phyloP scores from a whole-genome alignment of 2,888 invertebrate species.

The Amblyteles armatorius region DNA sequence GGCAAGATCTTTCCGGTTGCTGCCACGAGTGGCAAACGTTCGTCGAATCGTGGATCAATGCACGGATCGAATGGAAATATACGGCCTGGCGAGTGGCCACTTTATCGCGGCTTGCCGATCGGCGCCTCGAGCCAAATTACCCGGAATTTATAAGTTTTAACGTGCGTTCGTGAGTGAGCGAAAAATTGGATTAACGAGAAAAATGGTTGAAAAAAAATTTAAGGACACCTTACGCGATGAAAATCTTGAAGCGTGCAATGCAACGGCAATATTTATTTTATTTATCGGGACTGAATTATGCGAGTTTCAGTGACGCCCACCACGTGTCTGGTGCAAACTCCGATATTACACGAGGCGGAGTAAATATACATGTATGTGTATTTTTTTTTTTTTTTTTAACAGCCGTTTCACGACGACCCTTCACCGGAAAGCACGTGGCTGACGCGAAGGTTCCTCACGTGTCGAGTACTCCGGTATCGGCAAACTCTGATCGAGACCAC shows the following conservation, averaged over 20 bases:
- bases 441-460: slow-evolving; percentile 51
- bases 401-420: slow-evolving; percentile 39
- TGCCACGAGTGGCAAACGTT: slow-evolving; percentile 52
- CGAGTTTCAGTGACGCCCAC: slow-evolving; percentile 38
- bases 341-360: slow-evolving; percentile 10
- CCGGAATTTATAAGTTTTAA: slow-evolving; percentile 51
- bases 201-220: slow-evolving; percentile 25
- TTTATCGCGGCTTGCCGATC: slow-evolving; percentile 59
- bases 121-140: slow-evolving; percentile 47
- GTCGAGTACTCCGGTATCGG: slow-evolving; percentile 30
- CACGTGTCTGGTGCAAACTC: background rate
- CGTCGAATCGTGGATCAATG: slow-evolving; percentile 7
- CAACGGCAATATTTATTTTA: slow-evolving; percentile 17
- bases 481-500: slow-evolving; percentile 33
- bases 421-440: slow-evolving; percentile 29
- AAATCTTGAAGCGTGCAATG: slow-evolving; percentile 46
- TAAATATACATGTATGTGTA: background rate
- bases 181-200: slow-evolving; percentile 1
- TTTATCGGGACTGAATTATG: slow-evolving; percentile 1
- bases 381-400: background rate
- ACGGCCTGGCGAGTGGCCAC: slow-evolving; percentile 33
- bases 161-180: slow-evolving; percentile 17
- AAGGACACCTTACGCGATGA: slow-evolving; percentile 61
- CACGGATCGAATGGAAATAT: slow-evolving; percentile 22
- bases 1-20: slow-evolving; percentile 64